Evolutionary conservation across 2,797 vertebrate genomes (phyloP).

Genomic region (Ateles fusciceps): DNA sequence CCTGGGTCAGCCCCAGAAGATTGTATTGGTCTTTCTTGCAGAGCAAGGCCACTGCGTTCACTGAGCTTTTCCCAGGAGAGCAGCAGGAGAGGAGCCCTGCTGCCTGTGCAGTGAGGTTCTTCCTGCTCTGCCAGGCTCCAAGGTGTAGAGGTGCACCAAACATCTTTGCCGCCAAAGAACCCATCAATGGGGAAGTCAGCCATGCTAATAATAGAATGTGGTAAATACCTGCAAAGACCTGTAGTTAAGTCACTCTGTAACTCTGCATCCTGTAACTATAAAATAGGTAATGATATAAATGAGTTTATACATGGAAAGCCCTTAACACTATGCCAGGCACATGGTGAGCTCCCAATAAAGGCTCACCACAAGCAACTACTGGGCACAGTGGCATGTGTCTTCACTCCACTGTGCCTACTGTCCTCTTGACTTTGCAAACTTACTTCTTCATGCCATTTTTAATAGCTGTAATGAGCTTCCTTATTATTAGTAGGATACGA

Average conservation of each 20-base stretch:
- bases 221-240: not conserved
- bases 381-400: not conserved
- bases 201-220: not conserved
- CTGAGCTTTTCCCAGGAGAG: not conserved
- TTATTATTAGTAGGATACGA: conserved; percentile 28
- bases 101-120: not conserved
- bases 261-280: not conserved
- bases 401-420: not conserved
- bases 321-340: not conserved
- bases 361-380: not conserved
- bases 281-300: not conserved
- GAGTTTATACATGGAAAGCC: not conserved
- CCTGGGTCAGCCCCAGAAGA: not conserved
- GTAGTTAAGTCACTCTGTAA: not conserved
- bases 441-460: conserved; percentile 18
- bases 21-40: not conserved
- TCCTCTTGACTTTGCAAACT: conserved; percentile 31
- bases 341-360: not conserved
- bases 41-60: not conserved
- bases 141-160: not conserved
- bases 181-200: not conserved
- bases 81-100: not conserved
- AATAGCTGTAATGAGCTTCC: not conserved
- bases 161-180: not conserved
- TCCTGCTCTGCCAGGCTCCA: not conserved